These are phyloP conservation scores for Cryptoblepharus egeriae DNA, from an alignment of 2,797 vertebrate species.

Conservation along the genomic window DNA sequence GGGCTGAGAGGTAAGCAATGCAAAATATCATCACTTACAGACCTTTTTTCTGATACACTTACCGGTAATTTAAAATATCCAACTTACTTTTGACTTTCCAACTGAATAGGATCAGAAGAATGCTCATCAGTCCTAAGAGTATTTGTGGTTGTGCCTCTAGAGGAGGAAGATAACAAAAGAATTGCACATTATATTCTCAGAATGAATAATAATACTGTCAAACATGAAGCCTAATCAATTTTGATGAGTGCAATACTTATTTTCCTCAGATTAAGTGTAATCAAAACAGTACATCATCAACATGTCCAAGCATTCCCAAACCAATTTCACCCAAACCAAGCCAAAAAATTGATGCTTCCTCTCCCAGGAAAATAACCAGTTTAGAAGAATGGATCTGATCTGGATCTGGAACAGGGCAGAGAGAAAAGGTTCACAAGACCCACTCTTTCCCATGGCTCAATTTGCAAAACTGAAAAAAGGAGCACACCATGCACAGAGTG, in stretches of 20 bases:
- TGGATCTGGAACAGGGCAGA: too few species aligned
- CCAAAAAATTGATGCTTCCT: too few species aligned
- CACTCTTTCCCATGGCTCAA: too few species aligned
- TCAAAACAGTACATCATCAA: too few species aligned
- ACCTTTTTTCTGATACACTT: neutral
- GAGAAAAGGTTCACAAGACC: too few species aligned
- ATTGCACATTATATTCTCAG: neutral
- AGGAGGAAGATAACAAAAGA: constrained; percentile 30
- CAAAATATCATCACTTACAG: neutral
- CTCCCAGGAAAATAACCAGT: too few species aligned
- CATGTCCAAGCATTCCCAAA: too few species aligned
- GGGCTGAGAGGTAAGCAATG: constrained; percentile 80
- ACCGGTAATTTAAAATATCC: constrained; percentile 9
- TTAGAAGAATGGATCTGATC: too few species aligned
- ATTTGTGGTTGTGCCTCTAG: constrained; percentile 57
- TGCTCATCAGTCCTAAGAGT: constrained; percentile 54
- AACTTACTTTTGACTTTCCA: constrained; percentile 77
- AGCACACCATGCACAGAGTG: too few species aligned
- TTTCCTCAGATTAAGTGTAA: neutral
- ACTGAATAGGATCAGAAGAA: constrained; percentile 58
- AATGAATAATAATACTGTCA: neutral
- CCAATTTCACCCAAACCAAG: too few species aligned
- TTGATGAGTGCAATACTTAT: neutral
- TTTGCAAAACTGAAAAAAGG: too few species aligned
- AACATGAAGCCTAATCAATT: neutral